Percentiles rank a stretch among this genome's conserved stretches.
Conservation (phyloP, 2,888 invertebrate genomes). For the Cosmia pyralina region DNA sequence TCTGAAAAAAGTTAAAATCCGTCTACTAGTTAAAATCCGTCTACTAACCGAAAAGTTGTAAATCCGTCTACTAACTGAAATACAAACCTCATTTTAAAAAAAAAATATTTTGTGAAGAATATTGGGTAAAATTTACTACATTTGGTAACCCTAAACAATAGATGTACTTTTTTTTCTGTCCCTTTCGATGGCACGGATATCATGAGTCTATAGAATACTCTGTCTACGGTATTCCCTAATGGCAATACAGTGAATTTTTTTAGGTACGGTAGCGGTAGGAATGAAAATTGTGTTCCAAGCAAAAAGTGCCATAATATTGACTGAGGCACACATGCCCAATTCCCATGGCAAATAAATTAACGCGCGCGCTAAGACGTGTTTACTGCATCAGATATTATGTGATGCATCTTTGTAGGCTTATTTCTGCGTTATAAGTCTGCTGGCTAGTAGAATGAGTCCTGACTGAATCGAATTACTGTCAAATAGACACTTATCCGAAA, state of each 20-base stretch:
- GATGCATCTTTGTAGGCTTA: not conserved
- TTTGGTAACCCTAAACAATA: too few species aligned
- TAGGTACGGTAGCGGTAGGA: not conserved
- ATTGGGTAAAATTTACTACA: too few species aligned
- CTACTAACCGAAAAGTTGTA: too few species aligned
- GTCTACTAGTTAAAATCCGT: too few species aligned
- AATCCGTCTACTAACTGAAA: too few species aligned
- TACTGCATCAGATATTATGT: not conserved
- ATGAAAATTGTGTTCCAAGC: not conserved
- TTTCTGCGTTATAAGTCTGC: not conserved
- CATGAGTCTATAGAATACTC: too few species aligned
- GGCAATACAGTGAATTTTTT: not conserved
- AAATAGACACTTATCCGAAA: not conserved
- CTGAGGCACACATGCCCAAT: not conserved
- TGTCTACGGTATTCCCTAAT: too few species aligned
- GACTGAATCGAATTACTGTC: not conserved
- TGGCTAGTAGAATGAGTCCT: not conserved
- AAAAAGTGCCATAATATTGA: not conserved
- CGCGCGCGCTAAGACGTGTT: not conserved
- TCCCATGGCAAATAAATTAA: not conserved
- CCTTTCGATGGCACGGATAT: too few species aligned
- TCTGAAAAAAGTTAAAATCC: too few species aligned
- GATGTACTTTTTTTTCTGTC: too few species aligned
- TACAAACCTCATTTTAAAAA: too few species aligned
- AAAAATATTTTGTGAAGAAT: too few species aligned